Conservation (phyloP, 2,797 vertebrate genomes). For the Sebastes itinus region DNA sequence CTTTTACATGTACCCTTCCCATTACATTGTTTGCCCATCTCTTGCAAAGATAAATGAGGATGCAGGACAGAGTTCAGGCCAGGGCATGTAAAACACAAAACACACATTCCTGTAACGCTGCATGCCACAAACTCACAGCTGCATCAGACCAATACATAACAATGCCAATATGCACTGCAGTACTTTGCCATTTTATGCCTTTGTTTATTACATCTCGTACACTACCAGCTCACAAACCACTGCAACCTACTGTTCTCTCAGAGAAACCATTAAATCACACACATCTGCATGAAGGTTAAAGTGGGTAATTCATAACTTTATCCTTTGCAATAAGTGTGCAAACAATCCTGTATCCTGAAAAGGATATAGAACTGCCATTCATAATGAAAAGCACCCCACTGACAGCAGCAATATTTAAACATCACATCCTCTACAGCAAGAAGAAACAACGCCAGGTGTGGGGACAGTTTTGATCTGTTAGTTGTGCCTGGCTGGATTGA, state of each 20-base stretch:
- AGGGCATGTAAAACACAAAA: slow-evolving; percentile 58
- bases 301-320: background rate
- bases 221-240: background rate
- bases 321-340: background rate
- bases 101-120: slow-evolving; percentile 69
- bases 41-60: slow-evolving; percentile 24
- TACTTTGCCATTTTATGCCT: background rate
- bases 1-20: background rate
- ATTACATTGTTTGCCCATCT: background rate
- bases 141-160: slow-evolving; percentile 38
- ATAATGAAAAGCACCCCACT: background rate
- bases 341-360: background rate
- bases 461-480: background rate
- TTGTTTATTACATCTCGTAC: background rate
- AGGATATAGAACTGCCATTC: background rate
- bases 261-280: background rate
- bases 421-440: background rate
- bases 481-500: slow-evolving; percentile 5
- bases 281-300: background rate
- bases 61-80: slow-evolving; percentile 46
- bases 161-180: slow-evolving; percentile 22
- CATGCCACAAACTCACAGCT: slow-evolving; percentile 55
- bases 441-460: background rate
- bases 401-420: background rate
- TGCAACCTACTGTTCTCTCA: background rate